Conservation (phyloP, 2,113 vertebrate species). For the Polyodon spathula region DNA sequence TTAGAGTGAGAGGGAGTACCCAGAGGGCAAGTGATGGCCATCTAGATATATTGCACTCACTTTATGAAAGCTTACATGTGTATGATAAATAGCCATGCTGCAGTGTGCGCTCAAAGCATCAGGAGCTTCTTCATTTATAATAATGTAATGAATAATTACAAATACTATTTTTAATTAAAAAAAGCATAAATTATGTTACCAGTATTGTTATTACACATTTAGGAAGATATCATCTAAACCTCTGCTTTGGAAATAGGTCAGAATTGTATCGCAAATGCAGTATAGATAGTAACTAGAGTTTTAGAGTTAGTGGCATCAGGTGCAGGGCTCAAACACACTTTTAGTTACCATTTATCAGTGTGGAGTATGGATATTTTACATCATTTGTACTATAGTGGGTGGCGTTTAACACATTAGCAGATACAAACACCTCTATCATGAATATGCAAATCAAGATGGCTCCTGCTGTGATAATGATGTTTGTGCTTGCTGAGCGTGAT, state of each 20-base stretch:
- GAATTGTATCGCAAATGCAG: too few species aligned
- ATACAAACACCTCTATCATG: conserved; percentile 18
- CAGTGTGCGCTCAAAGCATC: too few species aligned
- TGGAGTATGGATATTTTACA: not conserved
- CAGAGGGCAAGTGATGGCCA: conserved; percentile 72
- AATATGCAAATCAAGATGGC: conserved; percentile 24
- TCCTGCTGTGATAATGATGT: conserved; percentile 31
- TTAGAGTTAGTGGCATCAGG: not conserved
- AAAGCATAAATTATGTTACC: too few species aligned
- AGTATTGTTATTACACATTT: too few species aligned
- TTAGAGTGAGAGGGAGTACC: conserved; percentile 64
- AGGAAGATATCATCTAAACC: too few species aligned
- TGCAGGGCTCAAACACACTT: not conserved
- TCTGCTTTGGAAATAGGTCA: too few species aligned
- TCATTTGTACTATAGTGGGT: not conserved
- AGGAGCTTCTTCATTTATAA: too few species aligned
- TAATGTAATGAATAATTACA: too few species aligned
- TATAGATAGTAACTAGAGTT: too few species aligned
- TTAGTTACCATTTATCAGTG: not conserved
- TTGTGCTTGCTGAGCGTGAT: conserved; percentile 26
- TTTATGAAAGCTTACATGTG: conserved; percentile 65
- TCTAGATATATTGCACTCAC: conserved; percentile 70
- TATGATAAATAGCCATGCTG: too few species aligned
- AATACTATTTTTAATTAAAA: too few species aligned
- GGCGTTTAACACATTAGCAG: conserved; percentile 6